Base-by-base conservation (phyloP, 2,113 vertebrate genomes). In the Ptilorrhoa leucosticta region DNA sequence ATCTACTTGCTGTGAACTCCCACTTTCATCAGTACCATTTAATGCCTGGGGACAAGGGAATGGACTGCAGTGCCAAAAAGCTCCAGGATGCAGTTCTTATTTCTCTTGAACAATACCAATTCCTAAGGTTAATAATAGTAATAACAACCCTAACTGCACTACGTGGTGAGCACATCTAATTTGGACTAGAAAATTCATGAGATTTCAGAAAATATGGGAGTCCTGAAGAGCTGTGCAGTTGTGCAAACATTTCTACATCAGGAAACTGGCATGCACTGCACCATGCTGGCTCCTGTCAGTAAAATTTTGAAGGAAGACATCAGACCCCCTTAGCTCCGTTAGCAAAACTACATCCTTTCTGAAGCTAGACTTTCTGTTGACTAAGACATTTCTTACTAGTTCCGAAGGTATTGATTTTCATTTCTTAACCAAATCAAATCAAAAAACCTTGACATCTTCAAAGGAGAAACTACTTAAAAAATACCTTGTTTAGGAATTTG, bases 1-100 rank as follows among this genome's bases (percentile, higher is more conserved):
- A 68, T 15, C 22, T 24, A 40, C 0, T 0, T 53, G 10, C 21
- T 35, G 27, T 63, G 57, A 57, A 35, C 1, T 4, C 15, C 19
- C 9, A 33, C 35, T 57, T 57, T 68, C 26, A 53, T 45, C 37
- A 61, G 10, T 10, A 28, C 8, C 13, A 42, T 56, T 69, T 65
- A 37, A 47, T 42, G 7, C n/a, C 0, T 64, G 60, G 9, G 20
- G 6, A 19, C 21, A 57, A 31, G 7, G 9, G 16, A 65, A 60
- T 20, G 8, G 24, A 58, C 13, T 63, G 23, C 5, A 35, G 33
- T 13, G 5, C 8, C 60, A 22, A 77, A 88, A 85, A 64, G 10
- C 13, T 9, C 7, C 22, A 31, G 22, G 28, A 30, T 23, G 5
- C 7, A 50, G 7, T 28, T 45, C 30, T n/a, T 85, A 10, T 61